These are phyloP conservation scores for Potorous gilbertii DNA, from an alignment of 2,797 vertebrate species.

Conservation along the genomic window DNA sequence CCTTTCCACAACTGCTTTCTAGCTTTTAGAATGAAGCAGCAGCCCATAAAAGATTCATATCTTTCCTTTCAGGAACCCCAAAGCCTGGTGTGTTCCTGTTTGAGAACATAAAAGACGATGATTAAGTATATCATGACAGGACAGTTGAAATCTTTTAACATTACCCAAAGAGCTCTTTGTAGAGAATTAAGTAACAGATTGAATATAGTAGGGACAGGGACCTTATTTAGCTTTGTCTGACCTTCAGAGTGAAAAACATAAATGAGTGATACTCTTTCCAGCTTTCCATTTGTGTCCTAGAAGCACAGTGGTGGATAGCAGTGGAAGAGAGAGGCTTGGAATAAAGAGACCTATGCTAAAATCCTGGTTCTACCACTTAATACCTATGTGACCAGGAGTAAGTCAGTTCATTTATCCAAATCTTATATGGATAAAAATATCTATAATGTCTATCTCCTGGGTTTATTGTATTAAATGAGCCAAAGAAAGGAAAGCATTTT, in stretches of 20 bases:
- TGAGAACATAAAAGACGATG: constrained; percentile 23
- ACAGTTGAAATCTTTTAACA: background rate
- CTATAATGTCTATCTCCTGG: background rate
- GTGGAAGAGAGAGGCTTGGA: background rate
- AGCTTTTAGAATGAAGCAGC: background rate
- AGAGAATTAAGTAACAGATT: background rate
- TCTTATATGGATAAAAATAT: background rate
- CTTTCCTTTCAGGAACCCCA: background rate
- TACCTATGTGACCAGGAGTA: background rate
- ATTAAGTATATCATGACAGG: background rate
- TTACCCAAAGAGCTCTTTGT: background rate
- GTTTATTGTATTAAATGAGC: background rate
- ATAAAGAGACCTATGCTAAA: background rate
- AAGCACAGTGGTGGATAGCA: background rate
- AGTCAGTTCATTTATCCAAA: background rate
- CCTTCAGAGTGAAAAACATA: background rate
- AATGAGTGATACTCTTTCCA: background rate
- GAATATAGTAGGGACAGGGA: background rate
- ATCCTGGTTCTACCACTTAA: background rate
- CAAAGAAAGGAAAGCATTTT: background rate
- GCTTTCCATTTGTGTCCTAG: background rate
- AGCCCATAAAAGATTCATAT: background rate
- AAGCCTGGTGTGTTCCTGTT: background rate
- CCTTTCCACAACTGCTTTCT: constrained; percentile 17
- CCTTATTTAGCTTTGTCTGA: background rate